A percentile compares a stretch with the other conserved stretches of the same genome.
These are phyloP conservation scores for Drosophila parvula DNA, from an alignment of 1,140 invertebrate species.

Conservation along the genomic window DNA sequence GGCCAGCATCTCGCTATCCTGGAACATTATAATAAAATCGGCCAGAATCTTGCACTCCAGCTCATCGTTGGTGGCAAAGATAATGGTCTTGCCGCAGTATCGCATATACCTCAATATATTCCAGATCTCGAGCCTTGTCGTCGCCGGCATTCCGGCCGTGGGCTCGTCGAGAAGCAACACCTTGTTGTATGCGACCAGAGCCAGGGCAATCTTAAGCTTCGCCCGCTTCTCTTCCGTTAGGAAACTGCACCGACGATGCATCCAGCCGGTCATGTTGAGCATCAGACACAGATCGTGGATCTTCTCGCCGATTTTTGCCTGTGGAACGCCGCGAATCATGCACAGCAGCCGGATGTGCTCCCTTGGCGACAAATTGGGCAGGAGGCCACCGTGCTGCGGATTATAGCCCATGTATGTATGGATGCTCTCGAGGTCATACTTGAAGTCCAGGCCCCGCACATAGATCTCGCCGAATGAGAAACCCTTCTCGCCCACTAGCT, in stretches of 20 bases:
- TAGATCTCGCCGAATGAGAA: slow-evolving; percentile 79
- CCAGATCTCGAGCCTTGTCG: slow-evolving; percentile 70
- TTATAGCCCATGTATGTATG: slow-evolving; percentile 64
- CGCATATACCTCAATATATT: slow-evolving; percentile 69
- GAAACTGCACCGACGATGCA: slow-evolving; percentile 56
- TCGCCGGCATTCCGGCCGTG: slow-evolving; percentile 63
- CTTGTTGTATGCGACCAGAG: slow-evolving; percentile 67
- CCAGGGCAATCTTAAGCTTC: slow-evolving; percentile 68
- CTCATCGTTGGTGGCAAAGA: slow-evolving; percentile 98
- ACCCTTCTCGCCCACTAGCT: slow-evolving; percentile 67
- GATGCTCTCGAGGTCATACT: slow-evolving; percentile 64
- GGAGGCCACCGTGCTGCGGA: slow-evolving; percentile 62
- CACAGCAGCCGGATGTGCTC: slow-evolving; percentile 69
- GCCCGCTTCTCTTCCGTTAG: slow-evolving; percentile 60
- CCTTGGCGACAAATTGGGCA: slow-evolving; percentile 53
- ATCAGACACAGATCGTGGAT: slow-evolving; percentile 66
- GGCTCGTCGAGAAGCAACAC: slow-evolving; percentile 73
- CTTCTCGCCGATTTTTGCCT: slow-evolving; percentile 58
- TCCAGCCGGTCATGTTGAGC: slow-evolving; percentile 71
- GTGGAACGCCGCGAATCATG: slow-evolving; percentile 70
- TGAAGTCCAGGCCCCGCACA: slow-evolving; percentile 66
- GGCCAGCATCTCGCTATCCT: slow-evolving; percentile 91
- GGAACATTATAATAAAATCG: slow-evolving; percentile 95
- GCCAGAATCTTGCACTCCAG: slow-evolving; percentile 97
- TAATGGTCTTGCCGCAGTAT: slow-evolving; percentile 88